Evolutionary conservation across 2,113 vertebrate species (phyloP), one percentile per base, ranked within the genome.

Genomic region (Grammomys surdaster): DNA sequence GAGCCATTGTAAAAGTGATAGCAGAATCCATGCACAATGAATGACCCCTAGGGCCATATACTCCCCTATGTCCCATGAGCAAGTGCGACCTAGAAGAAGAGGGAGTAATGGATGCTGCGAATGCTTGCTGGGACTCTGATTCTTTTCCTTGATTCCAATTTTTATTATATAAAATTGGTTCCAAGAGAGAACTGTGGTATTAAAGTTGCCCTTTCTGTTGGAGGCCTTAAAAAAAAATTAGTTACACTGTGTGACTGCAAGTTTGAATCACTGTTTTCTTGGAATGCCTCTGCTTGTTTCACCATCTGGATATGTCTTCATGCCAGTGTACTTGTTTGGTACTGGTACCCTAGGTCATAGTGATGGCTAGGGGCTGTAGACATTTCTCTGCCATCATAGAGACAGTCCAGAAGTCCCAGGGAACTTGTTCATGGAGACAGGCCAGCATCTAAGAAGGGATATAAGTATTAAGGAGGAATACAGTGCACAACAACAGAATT

Each of bases 241-340:
- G 48, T 72, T 73, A 72, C 90, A 5, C 65, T 81, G 76, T 85
- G 7, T 12, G 36, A 48, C 60, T 58, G 56, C 24, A n/a, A 36
- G 51, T 93, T 19, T 91, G 20, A 46, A 36, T 92, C 43, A 63
- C 46, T 65, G 13, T 75, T 95, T 96, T 76, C 58, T 88, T 92
- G 73, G 43, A 16, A 4, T 91, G 22, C 0, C 77, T 4, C 46
- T 76, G 46, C 13, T 67, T 51, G 72, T 7, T 10, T 67, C 43
- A 80, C 26, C n/a, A 7, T 80, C 12, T 36, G 13, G 48, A 3
- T 26, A 28, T 46, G 43, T 19, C 75, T 7, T 26, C 28, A 28
- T 63, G 7, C 26, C 46, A 75, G 8, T 0, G 0, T 63, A n/a
- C 33, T 17, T 54, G 36, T 33, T 14, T 14, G 48, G 26, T 17